Base-by-base conservation (phyloP, 2,113 vertebrate genomes). In the Kryptolebias marmoratus region DNA sequence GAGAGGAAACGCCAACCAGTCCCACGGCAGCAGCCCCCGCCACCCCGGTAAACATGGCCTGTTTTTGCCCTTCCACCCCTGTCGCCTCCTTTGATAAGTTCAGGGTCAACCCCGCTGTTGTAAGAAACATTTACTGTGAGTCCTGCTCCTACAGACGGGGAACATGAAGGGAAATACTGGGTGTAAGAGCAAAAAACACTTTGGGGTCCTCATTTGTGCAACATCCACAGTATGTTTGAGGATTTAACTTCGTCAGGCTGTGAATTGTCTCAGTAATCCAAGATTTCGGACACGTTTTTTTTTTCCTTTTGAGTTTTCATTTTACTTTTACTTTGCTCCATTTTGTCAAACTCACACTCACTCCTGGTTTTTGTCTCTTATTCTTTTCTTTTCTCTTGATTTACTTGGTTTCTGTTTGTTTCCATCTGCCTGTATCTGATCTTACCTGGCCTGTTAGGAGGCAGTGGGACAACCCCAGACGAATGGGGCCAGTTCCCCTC, bases 1-100 rank as follows among this genome's bases (percentile, higher is more conserved):
- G 39, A 1, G 90, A 92, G 2, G 94, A 93, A 1, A 49, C 79
- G 16, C 90, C 92, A 15, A 80, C 88, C 69, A 81, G 87, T 27
- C 85, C 87, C 7, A 52, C 84, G 7, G 73, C 87, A 22, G 58
- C 86, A 1, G 74, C 92, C 57, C 57, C 87, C 9, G 86, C 79
- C 3, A 85, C 81, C 68, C 92, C 92, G 90, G 95, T 93, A 86
- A 79, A 32, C 13, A 54, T 48, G 55, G 1, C 68, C 30, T 6
- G 11, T 13, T 60, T 31, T 39, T 42, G 5, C 0, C 1, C 50
- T 42, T 55, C 27, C 36, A 3, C 22, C 22, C 22, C 36, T 36
- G 3, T 36, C 36, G 7, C 36, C 36, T 36, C 36, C 7, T 11
- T 22, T 27, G 11, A 27, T 22, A 53, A 22, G 22, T 53, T 53